These are phyloP conservation scores for Allobates femoralis DNA, from an alignment of 2,797 vertebrate genomes.

Conservation along the genomic window DNA sequence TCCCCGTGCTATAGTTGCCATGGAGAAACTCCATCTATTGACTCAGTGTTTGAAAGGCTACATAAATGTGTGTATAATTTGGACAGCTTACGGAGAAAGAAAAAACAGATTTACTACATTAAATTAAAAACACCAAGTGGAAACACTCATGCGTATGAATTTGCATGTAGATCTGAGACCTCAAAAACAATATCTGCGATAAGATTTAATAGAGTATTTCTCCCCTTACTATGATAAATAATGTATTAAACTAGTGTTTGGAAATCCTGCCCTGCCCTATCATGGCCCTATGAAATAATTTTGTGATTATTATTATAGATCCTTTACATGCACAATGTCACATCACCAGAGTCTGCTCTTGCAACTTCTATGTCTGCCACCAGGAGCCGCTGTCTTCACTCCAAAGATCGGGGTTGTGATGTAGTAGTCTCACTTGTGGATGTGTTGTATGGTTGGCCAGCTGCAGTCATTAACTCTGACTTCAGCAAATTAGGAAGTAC, in stretches of 20 bases:
- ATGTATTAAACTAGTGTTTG: not conserved
- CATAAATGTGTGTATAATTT: conserved; percentile 12
- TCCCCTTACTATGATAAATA: not conserved
- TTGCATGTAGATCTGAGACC: not conserved
- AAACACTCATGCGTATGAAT: conserved; percentile 9
- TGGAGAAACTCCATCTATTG: conserved; percentile 40
- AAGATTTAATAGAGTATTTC: not conserved
- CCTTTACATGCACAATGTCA: no score
- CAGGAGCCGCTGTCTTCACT: no score
- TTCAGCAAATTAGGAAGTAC: no score
- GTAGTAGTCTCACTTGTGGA: no score
- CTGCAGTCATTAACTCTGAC: no score
- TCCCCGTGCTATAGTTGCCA: conserved; percentile 25
- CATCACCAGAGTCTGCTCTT: no score
- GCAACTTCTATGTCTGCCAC: no score
- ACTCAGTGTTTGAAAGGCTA: conserved; percentile 26
- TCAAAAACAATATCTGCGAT: not conserved
- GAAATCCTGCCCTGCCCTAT: not conserved
- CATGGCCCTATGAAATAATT: not conserved
- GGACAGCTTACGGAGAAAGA: not conserved
- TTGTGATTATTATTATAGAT: not conserved
- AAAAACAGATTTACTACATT: conserved; percentile 17
- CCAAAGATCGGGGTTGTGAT: no score
- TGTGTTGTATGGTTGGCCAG: no score
- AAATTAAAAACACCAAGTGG: not conserved